Conservation (phyloP, 2,113 vertebrate species). For the Eclectus roratus region DNA sequence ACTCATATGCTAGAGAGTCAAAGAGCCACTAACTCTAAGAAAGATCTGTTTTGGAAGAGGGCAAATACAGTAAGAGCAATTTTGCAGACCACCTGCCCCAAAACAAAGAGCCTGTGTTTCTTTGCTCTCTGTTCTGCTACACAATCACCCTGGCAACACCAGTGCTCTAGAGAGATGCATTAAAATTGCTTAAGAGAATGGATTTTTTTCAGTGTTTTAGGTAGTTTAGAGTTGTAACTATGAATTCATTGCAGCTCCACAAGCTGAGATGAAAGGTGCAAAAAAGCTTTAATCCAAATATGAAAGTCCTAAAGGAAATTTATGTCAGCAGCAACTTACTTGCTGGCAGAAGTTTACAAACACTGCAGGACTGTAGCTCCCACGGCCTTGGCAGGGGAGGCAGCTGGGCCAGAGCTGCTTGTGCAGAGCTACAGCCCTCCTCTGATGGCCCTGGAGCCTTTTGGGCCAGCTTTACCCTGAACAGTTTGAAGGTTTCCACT, state of each 20-base stretch:
- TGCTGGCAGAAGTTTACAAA: neutral
- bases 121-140: neutral
- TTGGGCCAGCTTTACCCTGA: neutral
- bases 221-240: neutral
- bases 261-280: neutral
- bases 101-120: neutral
- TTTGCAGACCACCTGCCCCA: neutral
- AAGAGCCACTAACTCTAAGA: neutral
- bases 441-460: neutral
- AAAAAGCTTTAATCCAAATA: neutral
- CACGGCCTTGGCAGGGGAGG: neutral
- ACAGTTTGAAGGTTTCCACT: fast-evolving
- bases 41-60: neutral
- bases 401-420: neutral
- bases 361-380: neutral
- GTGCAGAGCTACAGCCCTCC: neutral
- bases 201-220: neutral
- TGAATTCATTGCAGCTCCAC: neutral
- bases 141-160: neutral
- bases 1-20: neutral
- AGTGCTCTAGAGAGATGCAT: neutral
- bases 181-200: neutral
- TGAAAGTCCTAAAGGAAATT: neutral
- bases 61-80: neutral
- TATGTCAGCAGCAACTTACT: neutral